Base-by-base conservation (phyloP, 2,888 invertebrate genomes). In the Leptura quadrifasciata region DNA sequence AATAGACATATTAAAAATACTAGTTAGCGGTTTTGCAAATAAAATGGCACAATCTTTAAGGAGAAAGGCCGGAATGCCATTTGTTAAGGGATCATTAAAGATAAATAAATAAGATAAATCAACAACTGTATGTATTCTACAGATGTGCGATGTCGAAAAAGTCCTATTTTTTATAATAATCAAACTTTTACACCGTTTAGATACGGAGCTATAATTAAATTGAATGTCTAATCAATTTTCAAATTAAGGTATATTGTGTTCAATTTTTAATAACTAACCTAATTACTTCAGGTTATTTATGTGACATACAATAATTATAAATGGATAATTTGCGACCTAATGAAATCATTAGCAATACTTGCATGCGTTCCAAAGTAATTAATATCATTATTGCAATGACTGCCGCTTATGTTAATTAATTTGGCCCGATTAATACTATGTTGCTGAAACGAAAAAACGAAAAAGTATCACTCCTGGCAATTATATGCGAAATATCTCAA, bases 301-400 rank as follows among this genome's bases (percentile, higher is more conserved):
- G 47, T 47, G 47, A n/a, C 47, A 47, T n/a, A 47, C 15, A n/a
- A 47, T n/a, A n/a, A 47, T 47, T 47, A 47, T 47, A 47, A 47
- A 47, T 47, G 2, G 39, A 15, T 39, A 39, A 39, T 15, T 39
- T 39, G 39, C 15, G 47, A 5, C 15, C n/a, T n/a, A 47, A 47
- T 47, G n/a, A 47, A n/a, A 47, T 6, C 47, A 47, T 47, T 47
- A 47, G 47, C 47, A 47, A 47, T 47, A 47, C 47, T 47, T 47
- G 47, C n/a, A n/a, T 12, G n/a, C n/a, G 47, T n/a, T n/a, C n/a
- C n/a, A 47, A 47, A 15, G 47, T 47, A 47, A 47, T 47, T 47
- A 47, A 47, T 47, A n/a, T 47, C 5, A n/a, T 47, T 47, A 47
- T 47, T 12, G 39, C 12, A 12, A 15, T 3, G 39, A 39, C 47